Evolutionary conservation across 2,888 invertebrate species (phyloP), one percentile per base, ranked within the genome.

Genomic region (Coremacera marginata): DNA sequence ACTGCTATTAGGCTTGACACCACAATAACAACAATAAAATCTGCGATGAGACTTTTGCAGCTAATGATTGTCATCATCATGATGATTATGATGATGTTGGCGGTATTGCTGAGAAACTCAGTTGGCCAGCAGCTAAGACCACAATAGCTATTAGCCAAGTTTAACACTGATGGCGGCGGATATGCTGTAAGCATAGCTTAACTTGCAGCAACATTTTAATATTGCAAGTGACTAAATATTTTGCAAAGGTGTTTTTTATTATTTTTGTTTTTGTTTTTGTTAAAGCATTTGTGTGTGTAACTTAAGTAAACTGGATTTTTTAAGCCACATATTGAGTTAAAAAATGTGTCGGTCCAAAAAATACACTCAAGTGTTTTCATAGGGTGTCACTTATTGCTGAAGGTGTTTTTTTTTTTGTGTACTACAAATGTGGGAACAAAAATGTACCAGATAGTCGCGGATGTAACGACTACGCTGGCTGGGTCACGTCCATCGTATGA

Each of bases 21-120:
- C 16, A 71, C 34, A 65, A 63, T 31, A 76, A 51, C 52, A 52
- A 75, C 22, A 19, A 70, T 11, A 71, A 25, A 37, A 60, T 7
- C 19, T 27, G 60, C 31, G 9, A 31, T 51, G 49, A 68, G 3
- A 44, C 44, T 11, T 1, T 44, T 11, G 8, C 22, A 51, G 27
- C 16, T 16, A 27, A 68, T 22, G 22, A 49, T 44, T 25, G 8
- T 51, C 27, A 49, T 27, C 22, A 25, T 25, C 8, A 34, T 16
- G 70, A 37, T 14, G 22, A n/a, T 16, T 8, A 27, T 14, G 51
- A 68, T 27, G 27, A 9, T 25, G 19, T 22, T 25, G 57, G 0
- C 14, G 27, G 27, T 3, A 25, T 22, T 27, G 19, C 57, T 25
- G 57, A 27, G 57, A 25, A 25, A 27, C 57, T 27, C 19, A 31